Base-by-base conservation (phyloP, 2,888 invertebrate genomes). In the Drosophila siamana region DNA sequence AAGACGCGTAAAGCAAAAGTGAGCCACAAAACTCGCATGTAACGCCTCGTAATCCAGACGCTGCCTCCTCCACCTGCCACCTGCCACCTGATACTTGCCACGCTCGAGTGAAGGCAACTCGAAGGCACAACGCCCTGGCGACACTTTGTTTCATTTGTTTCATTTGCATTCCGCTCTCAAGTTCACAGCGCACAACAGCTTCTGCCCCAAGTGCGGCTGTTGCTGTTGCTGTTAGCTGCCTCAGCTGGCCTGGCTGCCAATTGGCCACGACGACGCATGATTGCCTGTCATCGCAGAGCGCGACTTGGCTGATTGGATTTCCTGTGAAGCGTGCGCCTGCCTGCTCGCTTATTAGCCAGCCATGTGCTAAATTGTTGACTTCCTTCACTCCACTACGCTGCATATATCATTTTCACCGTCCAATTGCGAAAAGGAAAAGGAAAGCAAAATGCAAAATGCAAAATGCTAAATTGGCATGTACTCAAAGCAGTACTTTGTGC, bases 241-340 rank as follows among this genome's bases (percentile, higher is more conserved):
- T n/a, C n/a, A n/a, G n/a, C n/a, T n/a, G n/a, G n/a, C n/a, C n/a
- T n/a, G n/a, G n/a, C n/a, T n/a, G n/a, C n/a, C n/a, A n/a, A n/a
- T n/a, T n/a, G n/a, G n/a, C n/a, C n/a, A n/a, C n/a, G n/a, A 9
- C 46, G 24, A 36, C 57, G 36, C 50, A 54, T 66, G 61, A 74
- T 76, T 76, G 72, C 56, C 60, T 57, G 65, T 65, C 77, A 71
- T 65, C 60, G 72, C n/a, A n/a, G n/a, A n/a, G n/a, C n/a, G n/a
- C n/a, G n/a, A 36, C 36, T 36, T 13, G 36, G 38, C 36, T 66
- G 73, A 62, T 74, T 75, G 64, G 61, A 78, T 69, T 75, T 75
- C 75, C 75, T 78, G 69, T 38, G 77, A 71, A 66, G 51, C 26
- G 51, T 11, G 56, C 74, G 8, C 11, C n/a, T 9, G 48, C 38